These are phyloP conservation scores for Lucilia sericata DNA, from an alignment of 1,140 invertebrate species.

Conservation along the genomic window DNA sequence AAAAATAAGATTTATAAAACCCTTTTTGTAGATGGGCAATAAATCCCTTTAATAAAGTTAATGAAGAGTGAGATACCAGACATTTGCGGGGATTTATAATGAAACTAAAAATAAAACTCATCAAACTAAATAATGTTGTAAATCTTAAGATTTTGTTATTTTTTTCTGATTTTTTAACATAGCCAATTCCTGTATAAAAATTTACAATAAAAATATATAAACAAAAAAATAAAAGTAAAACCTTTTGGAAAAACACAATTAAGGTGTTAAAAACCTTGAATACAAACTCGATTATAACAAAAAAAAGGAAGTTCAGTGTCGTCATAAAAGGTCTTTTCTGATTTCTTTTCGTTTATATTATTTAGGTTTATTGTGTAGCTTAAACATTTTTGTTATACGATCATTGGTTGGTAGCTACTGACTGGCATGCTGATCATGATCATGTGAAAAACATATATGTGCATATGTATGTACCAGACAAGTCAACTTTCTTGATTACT, in stretches of 20 bases:
- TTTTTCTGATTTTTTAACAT: background rate
- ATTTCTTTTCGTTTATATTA: background rate
- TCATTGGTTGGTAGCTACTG: too few species aligned
- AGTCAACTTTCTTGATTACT: background rate
- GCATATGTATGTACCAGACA: too few species aligned
- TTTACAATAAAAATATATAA: background rate
- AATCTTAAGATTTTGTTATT: background rate
- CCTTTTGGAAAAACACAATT: background rate
- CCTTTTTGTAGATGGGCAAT: background rate
- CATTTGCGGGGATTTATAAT: background rate
- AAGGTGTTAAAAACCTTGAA: slow-evolving; percentile 6
- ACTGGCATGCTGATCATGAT: too few species aligned
- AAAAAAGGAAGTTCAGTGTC: background rate
- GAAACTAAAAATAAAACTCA: background rate
- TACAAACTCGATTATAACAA: background rate
- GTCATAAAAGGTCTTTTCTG: background rate
- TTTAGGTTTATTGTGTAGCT: background rate
- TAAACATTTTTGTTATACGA: background rate
- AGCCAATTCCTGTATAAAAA: background rate
- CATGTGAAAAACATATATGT: too few species aligned
- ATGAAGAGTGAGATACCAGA: background rate
- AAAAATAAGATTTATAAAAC: background rate
- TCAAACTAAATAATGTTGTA: slow-evolving; percentile 7
- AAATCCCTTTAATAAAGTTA: background rate
- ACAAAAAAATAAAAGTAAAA: background rate